These are phyloP conservation scores for Parus major DNA, from an alignment of 2,113 vertebrate species.

Conservation along the genomic window DNA sequence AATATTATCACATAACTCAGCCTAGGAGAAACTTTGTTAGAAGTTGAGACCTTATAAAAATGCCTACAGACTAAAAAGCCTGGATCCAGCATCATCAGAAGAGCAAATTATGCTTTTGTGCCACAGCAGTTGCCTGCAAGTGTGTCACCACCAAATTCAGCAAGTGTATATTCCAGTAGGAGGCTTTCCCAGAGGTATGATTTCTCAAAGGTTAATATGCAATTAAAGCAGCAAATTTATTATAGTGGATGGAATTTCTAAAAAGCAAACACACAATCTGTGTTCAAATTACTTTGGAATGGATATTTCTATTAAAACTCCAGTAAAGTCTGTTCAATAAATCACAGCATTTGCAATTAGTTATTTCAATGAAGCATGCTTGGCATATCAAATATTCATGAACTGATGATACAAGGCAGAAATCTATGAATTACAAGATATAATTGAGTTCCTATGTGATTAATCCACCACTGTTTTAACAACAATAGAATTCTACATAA, in stretches of 20 bases:
- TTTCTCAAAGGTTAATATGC: slow-evolving; percentile 69
- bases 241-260: slow-evolving; percentile 50
- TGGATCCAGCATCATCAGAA: background rate
- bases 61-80: background rate
- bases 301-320: slow-evolving; percentile 74
- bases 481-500: background rate
- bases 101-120: background rate
- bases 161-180: slow-evolving; percentile 42
- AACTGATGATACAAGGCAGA: slow-evolving; percentile 71
- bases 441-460: slow-evolving; percentile 58
- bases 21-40: background rate
- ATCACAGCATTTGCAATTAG: slow-evolving; percentile 75
- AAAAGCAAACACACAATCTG: slow-evolving; percentile 65
- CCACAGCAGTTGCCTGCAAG: background rate
- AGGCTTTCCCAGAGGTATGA: slow-evolving; percentile 62
- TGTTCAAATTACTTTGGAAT: slow-evolving; percentile 62
- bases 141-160: background rate
- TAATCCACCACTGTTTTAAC: slow-evolving; percentile 44
- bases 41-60: background rate
- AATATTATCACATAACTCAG: background rate
- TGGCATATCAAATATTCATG: slow-evolving; percentile 77
- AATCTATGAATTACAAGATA: slow-evolving; percentile 62
- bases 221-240: slow-evolving; percentile 62
- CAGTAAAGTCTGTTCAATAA: slow-evolving; percentile 72
- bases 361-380: slow-evolving; percentile 76